Evolutionary conservation across 2,113 vertebrate species (phyloP).

Genomic region (Gymnarchus niloticus): DNA sequence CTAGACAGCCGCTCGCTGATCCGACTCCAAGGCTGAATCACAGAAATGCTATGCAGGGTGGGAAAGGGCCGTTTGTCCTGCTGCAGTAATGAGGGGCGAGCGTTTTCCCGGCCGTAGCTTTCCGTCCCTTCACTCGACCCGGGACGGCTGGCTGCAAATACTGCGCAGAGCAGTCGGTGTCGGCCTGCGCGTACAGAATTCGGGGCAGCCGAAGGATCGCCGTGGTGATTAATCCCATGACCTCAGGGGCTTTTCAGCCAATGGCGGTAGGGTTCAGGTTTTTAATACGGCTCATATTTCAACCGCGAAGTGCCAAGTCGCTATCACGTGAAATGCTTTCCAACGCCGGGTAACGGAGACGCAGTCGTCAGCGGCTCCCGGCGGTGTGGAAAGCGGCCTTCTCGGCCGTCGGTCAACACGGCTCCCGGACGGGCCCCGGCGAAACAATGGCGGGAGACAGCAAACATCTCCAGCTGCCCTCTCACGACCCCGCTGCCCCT

Average conservation of each 20-base stretch:
- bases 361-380: not conserved
- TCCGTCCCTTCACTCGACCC: not conserved
- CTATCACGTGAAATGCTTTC: not conserved
- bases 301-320: not conserved
- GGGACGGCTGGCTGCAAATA: not conserved
- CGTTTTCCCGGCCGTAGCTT: not conserved
- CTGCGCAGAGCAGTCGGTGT: not conserved
- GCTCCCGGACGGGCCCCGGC: not conserved
- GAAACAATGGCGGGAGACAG: not conserved
- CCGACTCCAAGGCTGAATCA: constrained; percentile 16
- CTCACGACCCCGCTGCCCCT: not conserved
- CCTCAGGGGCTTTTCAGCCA: not conserved
- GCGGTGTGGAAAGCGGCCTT: not conserved
- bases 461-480: constrained; percentile 10
- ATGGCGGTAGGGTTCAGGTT: not conserved
- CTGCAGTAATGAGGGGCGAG: not conserved
- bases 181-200: not conserved
- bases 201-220: not conserved
- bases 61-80: not conserved
- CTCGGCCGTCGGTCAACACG: not conserved
- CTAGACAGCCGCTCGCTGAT: constrained; percentile 13
- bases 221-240: not conserved
- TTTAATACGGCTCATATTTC: not conserved
- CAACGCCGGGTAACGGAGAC: not conserved
- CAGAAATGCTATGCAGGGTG: constrained; percentile 4